These are phyloP conservation scores for Cryptops parisi DNA, from an alignment of 2,888 invertebrate species.

Conservation along the genomic window DNA sequence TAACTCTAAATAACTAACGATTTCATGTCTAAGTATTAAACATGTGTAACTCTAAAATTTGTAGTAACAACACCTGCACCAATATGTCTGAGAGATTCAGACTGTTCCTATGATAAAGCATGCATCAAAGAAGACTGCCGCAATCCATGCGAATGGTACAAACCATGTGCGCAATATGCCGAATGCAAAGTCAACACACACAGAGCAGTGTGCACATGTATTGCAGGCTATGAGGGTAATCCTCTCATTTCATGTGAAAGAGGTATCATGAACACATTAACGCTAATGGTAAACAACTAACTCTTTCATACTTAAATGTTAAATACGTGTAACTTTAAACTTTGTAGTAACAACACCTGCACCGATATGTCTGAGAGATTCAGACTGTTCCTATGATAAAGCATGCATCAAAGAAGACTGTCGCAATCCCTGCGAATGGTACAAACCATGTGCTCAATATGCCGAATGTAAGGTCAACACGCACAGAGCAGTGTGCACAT, in stretches of 20 bases:
- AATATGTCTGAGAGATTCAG: conserved; percentile 58
- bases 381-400: conserved; percentile 50
- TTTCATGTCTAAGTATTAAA: conserved; percentile 3
- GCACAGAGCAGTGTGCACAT: conserved; percentile 73
- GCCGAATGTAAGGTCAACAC: conserved; percentile 78
- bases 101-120: conserved; percentile 51
- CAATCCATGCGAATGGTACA: conserved; percentile 48
- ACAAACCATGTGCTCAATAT: conserved; percentile 57
- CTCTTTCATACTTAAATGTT: too few species aligned
- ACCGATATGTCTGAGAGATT: conserved; percentile 18
- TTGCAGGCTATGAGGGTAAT: conserved; percentile 57
- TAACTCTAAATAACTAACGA: not conserved
- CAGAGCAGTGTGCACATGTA: conserved; percentile 58
- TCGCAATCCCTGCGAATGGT: conserved; percentile 54
- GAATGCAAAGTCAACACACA: conserved; percentile 62
- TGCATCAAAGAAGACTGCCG: conserved; percentile 50
- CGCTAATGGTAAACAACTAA: not conserved
- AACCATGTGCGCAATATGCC: conserved; percentile 60
- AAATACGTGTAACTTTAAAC: too few species aligned
- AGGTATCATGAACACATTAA: conserved; percentile 2
- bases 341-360: not conserved
- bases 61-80: conserved; percentile 32
- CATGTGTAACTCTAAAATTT: not conserved
- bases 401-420: conserved; percentile 59
- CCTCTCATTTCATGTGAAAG: conserved; percentile 52